Evolutionary conservation across 2,113 vertebrate genomes (phyloP).

Genomic region (Bubo bubo): DNA sequence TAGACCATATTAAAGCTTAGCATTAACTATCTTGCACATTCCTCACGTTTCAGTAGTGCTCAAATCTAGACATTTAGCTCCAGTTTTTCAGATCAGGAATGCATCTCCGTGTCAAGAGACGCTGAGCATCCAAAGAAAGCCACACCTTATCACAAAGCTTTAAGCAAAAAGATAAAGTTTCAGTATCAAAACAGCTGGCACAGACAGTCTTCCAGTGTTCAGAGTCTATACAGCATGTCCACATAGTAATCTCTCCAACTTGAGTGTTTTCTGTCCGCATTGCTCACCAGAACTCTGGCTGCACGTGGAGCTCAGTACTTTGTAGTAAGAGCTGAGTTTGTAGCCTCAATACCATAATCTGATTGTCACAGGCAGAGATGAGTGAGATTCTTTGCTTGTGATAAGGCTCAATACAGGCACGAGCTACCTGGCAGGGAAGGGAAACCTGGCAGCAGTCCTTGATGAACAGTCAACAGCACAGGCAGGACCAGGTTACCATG

Average conservation of each 20-base stretch:
- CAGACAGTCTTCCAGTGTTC: not conserved
- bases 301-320: not conserved
- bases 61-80: not conserved
- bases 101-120: not conserved
- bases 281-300: not conserved
- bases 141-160: not conserved
- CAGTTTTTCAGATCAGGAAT: not conserved
- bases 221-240: fast-evolving
- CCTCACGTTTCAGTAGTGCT: not conserved
- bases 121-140: not conserved
- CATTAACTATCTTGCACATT: not conserved
- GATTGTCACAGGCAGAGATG: no score
- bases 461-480: not conserved
- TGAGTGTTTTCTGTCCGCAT: not conserved
- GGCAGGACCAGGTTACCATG: not conserved
- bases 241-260: not conserved
- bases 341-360: not conserved
- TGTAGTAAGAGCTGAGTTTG: not conserved
- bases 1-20: not conserved
- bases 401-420: not conserved
- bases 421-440: not conserved
- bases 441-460: not conserved
- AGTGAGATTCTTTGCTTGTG: not conserved
- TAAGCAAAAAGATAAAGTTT: not conserved
- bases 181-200: not conserved